Evolutionary conservation across 2,797 vertebrate species (phyloP), one percentile per base, ranked within the genome.

Genomic region (Intellagama lesueurii): DNA sequence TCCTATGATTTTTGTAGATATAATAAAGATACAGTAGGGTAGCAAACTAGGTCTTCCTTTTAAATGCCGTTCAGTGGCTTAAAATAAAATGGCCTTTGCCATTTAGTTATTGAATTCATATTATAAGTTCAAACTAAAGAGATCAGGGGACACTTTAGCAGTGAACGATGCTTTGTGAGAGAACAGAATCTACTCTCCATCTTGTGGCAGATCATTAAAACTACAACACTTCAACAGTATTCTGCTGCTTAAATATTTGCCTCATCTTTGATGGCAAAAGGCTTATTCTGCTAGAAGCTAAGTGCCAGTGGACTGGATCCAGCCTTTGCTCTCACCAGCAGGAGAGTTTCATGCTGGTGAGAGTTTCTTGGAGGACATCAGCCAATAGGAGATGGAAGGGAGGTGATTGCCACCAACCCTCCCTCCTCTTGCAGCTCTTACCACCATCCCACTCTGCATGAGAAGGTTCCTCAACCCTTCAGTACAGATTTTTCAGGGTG

Each of bases 131-230:
- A 52, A 22, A 40, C 76, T 30, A 83, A 75, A 77, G 60, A 11
- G 35, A 4, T 35, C 60, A 69, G 24, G 14, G 14, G 60, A 7
- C 19, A 7, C 28, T 69, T 88, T 69, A 69, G 28, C 44, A 68
- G 16, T 32, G 60, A 8, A 5, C 40, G 30, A 85, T 70, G 52
- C 32, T 72, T 49, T 72, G 16, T 2, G n/a, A 87, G 47, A 70
- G 40, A 83, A 49, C 17, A 47, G 68, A 80, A 73, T 47, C 76
- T 24, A 72, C 9, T 85, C 73, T 79, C 83, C 83, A 80, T 79
- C 88, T 89, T 24, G 83, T 89, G 88, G 88, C 1, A 47, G 49
- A 28, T 5, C 4, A 12, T 85, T 72, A 89, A 70, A 80, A 89
- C 76, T 85, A 47, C 68, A 80, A 32, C 44, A 17, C 3, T 73